Conservation (phyloP, 1,140 invertebrate species). For the Glomeris maerens region DNA sequence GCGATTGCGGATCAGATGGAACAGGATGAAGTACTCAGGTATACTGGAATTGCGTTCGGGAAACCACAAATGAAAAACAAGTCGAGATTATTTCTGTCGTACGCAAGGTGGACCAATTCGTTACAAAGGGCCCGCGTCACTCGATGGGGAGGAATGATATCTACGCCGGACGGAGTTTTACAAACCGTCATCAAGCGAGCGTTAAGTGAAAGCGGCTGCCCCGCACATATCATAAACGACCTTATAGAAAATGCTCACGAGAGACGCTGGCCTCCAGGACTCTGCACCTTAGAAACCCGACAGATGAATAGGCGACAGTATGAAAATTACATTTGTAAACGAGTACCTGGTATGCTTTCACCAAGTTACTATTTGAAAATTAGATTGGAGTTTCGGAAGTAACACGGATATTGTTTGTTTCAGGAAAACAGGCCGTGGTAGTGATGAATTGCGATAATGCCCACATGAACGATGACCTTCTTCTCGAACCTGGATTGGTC, state of each 20-base stretch:
- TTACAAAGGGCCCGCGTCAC: constrained; percentile 74
- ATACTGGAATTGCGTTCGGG: too few relatives aligned
- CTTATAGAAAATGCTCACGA: constrained; percentile 96
- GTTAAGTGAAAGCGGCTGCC: constrained; percentile 80
- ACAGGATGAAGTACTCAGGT: constrained; percentile 68
- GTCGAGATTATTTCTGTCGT: constrained; percentile 9
- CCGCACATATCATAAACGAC: constrained; percentile 78
- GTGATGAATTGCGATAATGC: constrained; percentile 87
- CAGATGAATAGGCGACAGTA: constrained; percentile 76
- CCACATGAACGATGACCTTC: constrained; percentile 89
- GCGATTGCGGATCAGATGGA: constrained; percentile 84
- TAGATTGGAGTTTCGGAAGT: background rate
- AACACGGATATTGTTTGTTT: background rate
- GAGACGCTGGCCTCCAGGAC: constrained; percentile 77
- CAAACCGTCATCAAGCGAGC: constrained; percentile 83
- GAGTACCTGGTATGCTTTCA: constrained; percentile 50
- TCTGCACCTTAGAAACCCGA: constrained; percentile 81
- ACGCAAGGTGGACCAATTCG: constrained; percentile 61
- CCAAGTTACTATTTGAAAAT: background rate
- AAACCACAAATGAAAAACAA: too few relatives aligned
- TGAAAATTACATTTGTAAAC: constrained; percentile 84
- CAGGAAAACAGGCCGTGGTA: constrained; percentile 82
- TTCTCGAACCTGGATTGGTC: constrained; percentile 88
- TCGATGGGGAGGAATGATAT: constrained; percentile 94
- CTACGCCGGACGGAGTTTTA: constrained; percentile 81